Conservation (phyloP, 2,797 vertebrate genomes). For the Lophius americanus region DNA sequence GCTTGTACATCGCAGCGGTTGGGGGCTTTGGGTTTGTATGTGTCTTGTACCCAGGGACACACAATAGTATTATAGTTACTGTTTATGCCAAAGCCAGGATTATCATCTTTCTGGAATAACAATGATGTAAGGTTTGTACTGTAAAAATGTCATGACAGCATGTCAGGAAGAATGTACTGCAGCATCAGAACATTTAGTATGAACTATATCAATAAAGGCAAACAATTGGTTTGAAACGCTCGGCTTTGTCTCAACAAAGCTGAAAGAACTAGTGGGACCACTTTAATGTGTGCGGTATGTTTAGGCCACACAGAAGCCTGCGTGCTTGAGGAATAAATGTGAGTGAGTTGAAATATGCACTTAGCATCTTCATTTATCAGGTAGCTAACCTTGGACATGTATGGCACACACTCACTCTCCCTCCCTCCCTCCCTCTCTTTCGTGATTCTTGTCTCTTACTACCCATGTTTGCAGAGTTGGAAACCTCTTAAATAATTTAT, state of each 20-base stretch:
- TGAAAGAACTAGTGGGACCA: neutral
- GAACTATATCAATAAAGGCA: neutral
- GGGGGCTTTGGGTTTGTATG: neutral
- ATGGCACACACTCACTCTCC: conserved; percentile 19
- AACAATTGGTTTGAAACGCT: neutral
- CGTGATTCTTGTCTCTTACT: conserved; percentile 50
- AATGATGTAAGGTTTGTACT: neutral
- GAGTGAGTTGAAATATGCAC: conserved; percentile 40
- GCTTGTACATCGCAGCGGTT: no score
- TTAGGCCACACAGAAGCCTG: conserved; percentile 10
- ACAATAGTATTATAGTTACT: conserved; percentile 2
- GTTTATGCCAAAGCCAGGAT: conserved; percentile 9
- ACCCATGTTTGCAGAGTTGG: conserved; percentile 77
- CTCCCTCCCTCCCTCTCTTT: conserved; percentile 14
- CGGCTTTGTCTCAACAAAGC: neutral
- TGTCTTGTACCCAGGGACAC: neutral
- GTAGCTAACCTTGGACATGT: conserved; percentile 58
- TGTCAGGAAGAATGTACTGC: no score
- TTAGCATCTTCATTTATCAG: conserved; percentile 29
- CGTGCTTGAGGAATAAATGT: conserved; percentile 18
- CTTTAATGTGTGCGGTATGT: conserved; percentile 12
- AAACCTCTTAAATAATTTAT: conserved; percentile 85
- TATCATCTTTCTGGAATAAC: neutral
- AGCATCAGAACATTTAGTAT: neutral
- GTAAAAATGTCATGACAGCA: neutral